Evolutionary conservation across 1,140 invertebrate species (phyloP), one percentile per base, ranked within the genome.

Genomic region (Listronotus bonariensis): DNA sequence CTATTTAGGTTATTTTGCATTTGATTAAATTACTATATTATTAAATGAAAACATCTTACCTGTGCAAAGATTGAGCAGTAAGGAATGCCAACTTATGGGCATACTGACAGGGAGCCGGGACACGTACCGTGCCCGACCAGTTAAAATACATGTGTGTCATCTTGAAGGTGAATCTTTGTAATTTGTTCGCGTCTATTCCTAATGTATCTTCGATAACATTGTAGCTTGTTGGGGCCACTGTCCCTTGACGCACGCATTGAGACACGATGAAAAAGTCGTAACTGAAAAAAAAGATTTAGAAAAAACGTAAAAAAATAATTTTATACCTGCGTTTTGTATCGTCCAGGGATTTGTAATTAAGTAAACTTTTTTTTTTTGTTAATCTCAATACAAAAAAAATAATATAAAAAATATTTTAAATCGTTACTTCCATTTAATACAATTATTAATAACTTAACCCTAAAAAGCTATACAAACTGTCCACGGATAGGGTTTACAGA

Each of bases 61-160:
- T 77, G 65, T 90, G 85, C 14, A 93, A 80, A 43, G 81, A 84
- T 69, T 92, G 87, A 0, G 90, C 88, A 7, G 90, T 85, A 0
- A 94, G 77, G 68, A 90, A 94, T 0, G 92, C 92, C 64, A 95
- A 72, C 76, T 94, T 95, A 69, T 95, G 92, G 5, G 93, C 90
- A 72, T 92, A 92, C 73, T 95, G 92, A 67, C 91, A 93, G 0
- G 91, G 91, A 0, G 92, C 90, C 0, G 93, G 93, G 0, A 95
- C 92, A 12, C 89, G 78, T 0, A 93, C 85, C 0, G 92, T 92
- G 1, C 90, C 91, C 11, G 79, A 80, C 85, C 88, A 94, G 77
- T 95, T 95, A 74, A 86, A 95, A 68, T 95, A 95, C 78, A 93
- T 79, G 71, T 95, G 92, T 0, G 86, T 88, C 71, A 94, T 77